Base-by-base conservation (phyloP, 2,113 vertebrate genomes). In the Cettia cetti region DNA sequence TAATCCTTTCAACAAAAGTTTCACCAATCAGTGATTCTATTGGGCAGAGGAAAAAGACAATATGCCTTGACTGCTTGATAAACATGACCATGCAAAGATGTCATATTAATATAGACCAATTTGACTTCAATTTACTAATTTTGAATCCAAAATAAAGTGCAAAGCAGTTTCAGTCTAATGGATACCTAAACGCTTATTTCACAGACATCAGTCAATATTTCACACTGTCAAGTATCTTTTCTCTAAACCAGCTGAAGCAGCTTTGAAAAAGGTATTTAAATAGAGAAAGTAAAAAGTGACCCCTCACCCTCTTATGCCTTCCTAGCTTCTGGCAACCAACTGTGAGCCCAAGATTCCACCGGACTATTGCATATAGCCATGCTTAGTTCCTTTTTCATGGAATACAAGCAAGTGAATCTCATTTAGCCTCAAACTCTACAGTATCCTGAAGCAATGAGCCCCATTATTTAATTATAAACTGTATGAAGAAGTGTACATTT, bases 1-100 rank as follows among this genome's bases (percentile, higher is more conserved):
- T 98, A 84, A 99, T 99, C 96, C 98, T 98, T 96, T 99, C 98
- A 91, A 99, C 96, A 74, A 98, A 99, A 44, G 97, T 92, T 96
- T 99, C 98, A 57, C 98, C 98, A 54, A 99, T 99, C 95, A 99
- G 93, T 71, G 98, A 98, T 95, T 99, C 99, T 99, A 66, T 83
- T 39, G 40, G 21, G 50, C 13, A 92, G 35, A 92, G 27, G 14
- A 88, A 84, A 79, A 82, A 49, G 3, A 64, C n/a, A 63, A 49
- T 6, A 33, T 26, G 49, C 44, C 86, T 85, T 77, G 37, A 90
- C 50, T 61, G 64, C 9, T 4, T 50, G 17, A 81, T 22, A 69
- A 92, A 64, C 27, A 47, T 0, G 0, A 80, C 33, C 27, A 27
- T 35, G 52, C 24, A 89, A 82, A 86, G 19, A 33, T 8, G 15